These are phyloP conservation scores for Limnephilus marmoratus DNA, from an alignment of 2,888 invertebrate species.

Conservation along the genomic window DNA sequence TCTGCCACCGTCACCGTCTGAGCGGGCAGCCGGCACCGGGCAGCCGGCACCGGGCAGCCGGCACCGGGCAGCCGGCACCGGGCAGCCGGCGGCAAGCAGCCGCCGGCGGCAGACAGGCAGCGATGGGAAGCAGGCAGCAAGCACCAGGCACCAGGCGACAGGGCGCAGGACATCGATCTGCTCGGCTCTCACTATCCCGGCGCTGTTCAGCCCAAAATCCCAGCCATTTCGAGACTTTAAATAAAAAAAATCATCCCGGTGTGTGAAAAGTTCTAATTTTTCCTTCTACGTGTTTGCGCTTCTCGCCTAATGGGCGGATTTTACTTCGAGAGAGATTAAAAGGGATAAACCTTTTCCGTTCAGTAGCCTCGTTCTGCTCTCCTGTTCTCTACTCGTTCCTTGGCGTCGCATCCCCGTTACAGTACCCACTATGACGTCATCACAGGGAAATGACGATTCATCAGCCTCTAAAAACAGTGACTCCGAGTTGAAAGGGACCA, in stretches of 20 bases:
- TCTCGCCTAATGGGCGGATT: not conserved
- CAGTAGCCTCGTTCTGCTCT: slow-evolving; percentile 55
- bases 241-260: not conserved
- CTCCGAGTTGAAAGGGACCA: not conserved
- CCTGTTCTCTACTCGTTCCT: slow-evolving; percentile 54
- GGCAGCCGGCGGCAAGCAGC: not conserved
- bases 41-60: not conserved
- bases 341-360: slow-evolving; percentile 30
- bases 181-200: slow-evolving; percentile 28
- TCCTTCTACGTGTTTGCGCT: not conserved
- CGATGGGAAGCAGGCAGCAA: not conserved
- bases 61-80: not conserved
- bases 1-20: slow-evolving; percentile 2
- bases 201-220: not conserved
- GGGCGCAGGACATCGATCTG: slow-evolving; percentile 54
- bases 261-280: not conserved
- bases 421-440: slow-evolving; percentile 50
- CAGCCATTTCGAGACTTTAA: not conserved
- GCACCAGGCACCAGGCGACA: not conserved
- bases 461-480: not conserved
- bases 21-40: not conserved
- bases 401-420: slow-evolving; percentile 44
- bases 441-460: not conserved
- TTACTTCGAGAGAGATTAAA: slow-evolving; percentile 14
- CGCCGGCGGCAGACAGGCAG: not conserved